These are phyloP conservation scores for Hypercompe scribonia DNA, from an alignment of 2,888 invertebrate genomes.

Conservation along the genomic window DNA sequence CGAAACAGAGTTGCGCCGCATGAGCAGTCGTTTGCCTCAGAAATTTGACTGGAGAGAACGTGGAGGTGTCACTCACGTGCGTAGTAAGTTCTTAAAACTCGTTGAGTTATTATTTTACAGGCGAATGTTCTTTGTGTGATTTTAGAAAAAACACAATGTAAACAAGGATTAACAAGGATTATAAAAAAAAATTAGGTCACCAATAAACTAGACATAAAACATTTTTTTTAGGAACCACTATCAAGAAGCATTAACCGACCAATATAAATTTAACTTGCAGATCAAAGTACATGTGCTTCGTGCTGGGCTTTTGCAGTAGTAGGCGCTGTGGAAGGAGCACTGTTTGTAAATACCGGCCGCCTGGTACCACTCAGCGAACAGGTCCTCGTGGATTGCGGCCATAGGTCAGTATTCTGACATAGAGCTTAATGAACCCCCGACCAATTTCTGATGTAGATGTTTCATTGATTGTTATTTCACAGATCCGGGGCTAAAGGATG, in stretches of 20 bases:
- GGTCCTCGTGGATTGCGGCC: conserved; percentile 76
- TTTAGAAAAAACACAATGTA: not conserved
- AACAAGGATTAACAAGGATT: no score
- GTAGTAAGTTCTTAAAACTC: conserved; percentile 59
- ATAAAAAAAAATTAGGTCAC: not conserved
- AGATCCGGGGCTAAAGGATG: conserved; percentile 74
- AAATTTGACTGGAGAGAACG: conserved; percentile 74
- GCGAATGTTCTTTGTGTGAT: not conserved
- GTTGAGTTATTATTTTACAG: not conserved
- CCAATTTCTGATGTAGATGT: not conserved
- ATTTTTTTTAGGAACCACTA: not conserved
- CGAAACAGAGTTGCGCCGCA: conserved; percentile 44
- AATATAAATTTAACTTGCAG: conserved; percentile 55
- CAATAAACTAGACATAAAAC: not conserved
- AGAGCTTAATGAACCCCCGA: no score
- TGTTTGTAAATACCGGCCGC: conserved; percentile 67
- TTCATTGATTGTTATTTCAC: conserved; percentile 14
- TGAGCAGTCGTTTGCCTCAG: conserved; percentile 61
- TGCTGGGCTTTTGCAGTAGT: conserved; percentile 82
- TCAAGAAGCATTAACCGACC: not conserved
- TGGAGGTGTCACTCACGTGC: conserved; percentile 74
- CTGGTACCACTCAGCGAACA: conserved; percentile 76
- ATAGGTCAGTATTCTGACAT: conserved; percentile 56
- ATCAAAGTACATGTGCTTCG: conserved; percentile 69
- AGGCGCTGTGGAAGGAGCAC: conserved; percentile 79